A percentile compares a stretch with the other conserved stretches of the same genome.
Conservation (phyloP, 2,797 vertebrate species). For the Rallus crepitans region DNA sequence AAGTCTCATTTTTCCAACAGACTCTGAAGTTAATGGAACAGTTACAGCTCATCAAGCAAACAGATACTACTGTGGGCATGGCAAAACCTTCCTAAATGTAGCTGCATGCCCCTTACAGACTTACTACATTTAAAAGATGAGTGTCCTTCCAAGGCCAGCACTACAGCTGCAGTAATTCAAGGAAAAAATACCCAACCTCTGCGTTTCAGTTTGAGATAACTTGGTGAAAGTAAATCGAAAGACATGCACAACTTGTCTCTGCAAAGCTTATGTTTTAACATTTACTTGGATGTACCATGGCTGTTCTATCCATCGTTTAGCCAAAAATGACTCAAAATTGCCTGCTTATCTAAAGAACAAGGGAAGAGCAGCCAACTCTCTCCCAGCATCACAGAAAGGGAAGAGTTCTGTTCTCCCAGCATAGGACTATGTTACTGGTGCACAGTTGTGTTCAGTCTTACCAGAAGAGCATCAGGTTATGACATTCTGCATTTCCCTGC, state of each 20-base stretch:
- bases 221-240: neutral
- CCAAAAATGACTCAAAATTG: neutral
- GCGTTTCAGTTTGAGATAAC: neutral
- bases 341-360: neutral
- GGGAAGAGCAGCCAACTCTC: neutral
- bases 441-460: rapidly evolving
- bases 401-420: neutral
- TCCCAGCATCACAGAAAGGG: neutral
- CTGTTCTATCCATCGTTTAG: neutral
- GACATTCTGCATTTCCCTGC: neutral
- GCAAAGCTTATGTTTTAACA: neutral
- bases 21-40: neutral
- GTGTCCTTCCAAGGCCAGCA: neutral
- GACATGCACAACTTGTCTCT: neutral
- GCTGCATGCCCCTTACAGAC: neutral
- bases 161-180: neutral
- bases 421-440: neutral
- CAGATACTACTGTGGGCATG: neutral
- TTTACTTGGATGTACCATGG: neutral
- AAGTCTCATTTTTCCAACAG: neutral
- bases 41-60: neutral
- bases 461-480: neutral
- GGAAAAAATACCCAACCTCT: neutral
- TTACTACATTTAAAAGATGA: neutral
- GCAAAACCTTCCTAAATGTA: neutral